Base-by-base conservation (phyloP, 2,888 invertebrate species). In the Drosophila atroscutellata region DNA sequence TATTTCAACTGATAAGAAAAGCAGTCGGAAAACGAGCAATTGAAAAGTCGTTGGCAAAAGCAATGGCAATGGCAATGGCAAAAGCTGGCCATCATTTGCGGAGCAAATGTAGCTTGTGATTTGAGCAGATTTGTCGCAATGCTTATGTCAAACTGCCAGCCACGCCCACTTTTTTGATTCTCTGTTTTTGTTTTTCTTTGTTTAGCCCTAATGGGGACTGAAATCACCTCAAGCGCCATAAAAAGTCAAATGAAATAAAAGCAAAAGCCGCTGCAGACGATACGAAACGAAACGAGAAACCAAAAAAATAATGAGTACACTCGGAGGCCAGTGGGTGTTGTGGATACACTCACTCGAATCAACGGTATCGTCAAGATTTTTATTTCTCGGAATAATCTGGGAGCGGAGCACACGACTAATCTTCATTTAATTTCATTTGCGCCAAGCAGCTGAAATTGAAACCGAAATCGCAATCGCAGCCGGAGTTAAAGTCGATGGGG, bases 381-480 rank as follows among this genome's bases (percentile, higher is more conserved):
- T 90, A 91, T 91, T 90, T 90, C 84, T 82, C 70, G 85, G 80
- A 88, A 87, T 90, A 91, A 91, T 87, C 89, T 85, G 61, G 73
- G 55, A 79, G 81, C 82, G 75, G 77, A 87, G 85, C 85, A 89
- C 80, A 80, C 80, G 86, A 90, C 88, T 91, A 91, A 92, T 92
- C 91, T 90, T 85, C 84, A 86, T 90, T 91, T 91, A 91, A 92
- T 91, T 91, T 91, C 86, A 91, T 91, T 86, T 87, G 83, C 81
- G 85, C 67, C 87, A 52, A 84, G 72, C 70, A 71, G 61, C 86
- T 73, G 86, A 83, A 81, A 89, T 81, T 85, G 89, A 86, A 86
- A 87, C 78, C 71, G 54, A 82, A 81, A 83, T 73, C 84, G 77
- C 68, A 78, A 69, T 70, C 77, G 66, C 63, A 58, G 30, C 30